Conservation (phyloP, 2,888 invertebrate genomes). For the Troilus luridus region DNA sequence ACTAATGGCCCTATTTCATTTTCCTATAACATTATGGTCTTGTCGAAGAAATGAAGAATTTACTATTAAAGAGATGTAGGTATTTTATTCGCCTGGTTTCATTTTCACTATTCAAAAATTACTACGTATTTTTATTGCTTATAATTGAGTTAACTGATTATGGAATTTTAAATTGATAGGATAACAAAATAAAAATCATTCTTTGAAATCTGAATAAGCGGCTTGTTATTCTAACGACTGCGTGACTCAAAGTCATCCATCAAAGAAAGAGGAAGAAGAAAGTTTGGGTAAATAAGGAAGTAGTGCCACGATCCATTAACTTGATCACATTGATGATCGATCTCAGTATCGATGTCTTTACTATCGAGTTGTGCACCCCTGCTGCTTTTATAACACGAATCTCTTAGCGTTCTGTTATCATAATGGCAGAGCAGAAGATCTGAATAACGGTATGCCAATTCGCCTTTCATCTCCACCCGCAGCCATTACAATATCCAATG, state of each 20-base stretch:
- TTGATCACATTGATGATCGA: neutral
- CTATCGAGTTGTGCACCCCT: neutral
- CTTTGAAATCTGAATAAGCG: neutral
- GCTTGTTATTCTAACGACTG: neutral
- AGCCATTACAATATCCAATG: neutral
- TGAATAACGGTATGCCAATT: neutral
- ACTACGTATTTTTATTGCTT: neutral
- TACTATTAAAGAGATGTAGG: neutral
- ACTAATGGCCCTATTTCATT: too few relatives aligned
- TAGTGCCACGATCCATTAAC: slow-evolving; percentile 1
- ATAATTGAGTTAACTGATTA: neutral
- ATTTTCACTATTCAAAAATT: neutral
- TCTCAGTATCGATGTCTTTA: neutral
- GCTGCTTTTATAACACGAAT: slow-evolving; percentile 12
- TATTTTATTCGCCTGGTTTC: neutral
- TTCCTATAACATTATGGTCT: too few relatives aligned
- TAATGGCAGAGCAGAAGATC: slow-evolving; percentile 19
- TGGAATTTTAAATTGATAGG: neutral
- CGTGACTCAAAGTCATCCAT: slow-evolving; percentile 10
- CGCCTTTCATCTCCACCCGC: neutral
- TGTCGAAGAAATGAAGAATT: too few relatives aligned
- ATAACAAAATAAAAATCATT: neutral
- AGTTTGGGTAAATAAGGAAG: neutral
- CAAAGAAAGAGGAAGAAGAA: neutral
- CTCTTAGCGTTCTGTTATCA: slow-evolving; percentile 43